phyloP scores from a whole-genome alignment of 2,888 invertebrate species.

The Eutolmus rufibarbis region DNA sequence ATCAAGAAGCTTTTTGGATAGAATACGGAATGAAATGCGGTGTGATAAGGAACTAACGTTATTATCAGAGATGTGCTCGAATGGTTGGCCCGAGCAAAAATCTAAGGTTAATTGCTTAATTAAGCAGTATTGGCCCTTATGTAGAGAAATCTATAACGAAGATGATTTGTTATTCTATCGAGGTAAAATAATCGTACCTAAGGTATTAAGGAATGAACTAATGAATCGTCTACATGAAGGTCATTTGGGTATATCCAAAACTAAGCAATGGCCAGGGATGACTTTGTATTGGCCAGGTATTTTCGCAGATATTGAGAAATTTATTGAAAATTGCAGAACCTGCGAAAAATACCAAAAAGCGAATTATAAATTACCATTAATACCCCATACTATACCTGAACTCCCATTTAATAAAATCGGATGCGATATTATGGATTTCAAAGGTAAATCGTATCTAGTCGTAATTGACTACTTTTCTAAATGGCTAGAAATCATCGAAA shows the following conservation, averaged over 20 bases:
- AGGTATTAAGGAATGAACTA: neutral
- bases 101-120: no score
- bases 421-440: neutral
- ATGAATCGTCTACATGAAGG: slow-evolving; percentile 29
- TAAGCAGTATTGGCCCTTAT: no score
- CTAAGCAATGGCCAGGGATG: slow-evolving; percentile 25
- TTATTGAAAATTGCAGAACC: neutral
- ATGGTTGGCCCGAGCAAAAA: no score
- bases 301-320: slow-evolving; percentile 33
- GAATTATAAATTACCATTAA: neutral
- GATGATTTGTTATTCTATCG: no score
- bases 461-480: neutral
- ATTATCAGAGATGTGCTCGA: no score
- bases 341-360: neutral
- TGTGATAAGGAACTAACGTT: no score
- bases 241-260: slow-evolving; percentile 42
- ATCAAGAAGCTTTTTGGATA: no score
- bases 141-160: no score
- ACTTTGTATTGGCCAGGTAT: slow-evolving; percentile 41
- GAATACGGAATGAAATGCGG: no score
- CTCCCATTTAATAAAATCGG: neutral
- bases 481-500: neutral
- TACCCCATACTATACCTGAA: neutral
- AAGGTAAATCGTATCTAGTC: neutral
- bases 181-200: no score